phyloP scores from a whole-genome alignment of 2,888 invertebrate species.

The Achlya flavicornis region DNA sequence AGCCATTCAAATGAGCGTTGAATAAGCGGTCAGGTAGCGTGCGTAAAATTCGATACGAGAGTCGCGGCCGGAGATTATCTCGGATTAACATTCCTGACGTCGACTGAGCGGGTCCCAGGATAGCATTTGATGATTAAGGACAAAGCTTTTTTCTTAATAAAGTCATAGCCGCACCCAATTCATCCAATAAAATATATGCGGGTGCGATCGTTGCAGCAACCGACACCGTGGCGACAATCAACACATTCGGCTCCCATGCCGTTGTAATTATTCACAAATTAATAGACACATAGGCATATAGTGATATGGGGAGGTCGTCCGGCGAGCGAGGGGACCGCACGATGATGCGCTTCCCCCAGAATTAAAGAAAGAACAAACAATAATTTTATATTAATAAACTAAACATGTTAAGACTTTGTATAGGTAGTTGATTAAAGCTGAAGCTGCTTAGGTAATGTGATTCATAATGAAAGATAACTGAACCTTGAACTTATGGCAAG shows the following conservation, averaged over 20 bases:
- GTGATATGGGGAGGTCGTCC: slow-evolving; percentile 29
- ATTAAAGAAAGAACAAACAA: background rate
- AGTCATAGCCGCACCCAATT: slow-evolving; percentile 66
- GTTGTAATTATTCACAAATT: slow-evolving; percentile 70
- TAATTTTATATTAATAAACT: slow-evolving; percentile 3
- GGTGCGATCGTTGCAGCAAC: slow-evolving; percentile 55
- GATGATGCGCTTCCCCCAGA: slow-evolving; percentile 13
- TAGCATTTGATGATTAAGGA: slow-evolving; percentile 54
- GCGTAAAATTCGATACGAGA: slow-evolving; percentile 76
- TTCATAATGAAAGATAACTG: background rate
- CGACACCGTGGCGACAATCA: slow-evolving; percentile 48
- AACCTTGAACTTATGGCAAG: background rate
- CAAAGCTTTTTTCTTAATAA: slow-evolving; percentile 64
- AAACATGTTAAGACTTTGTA: background rate
- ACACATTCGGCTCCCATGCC: slow-evolving; percentile 55
- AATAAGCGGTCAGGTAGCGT: slow-evolving; percentile 77
- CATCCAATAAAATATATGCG: slow-evolving; percentile 79
- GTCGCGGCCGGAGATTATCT: slow-evolving; percentile 71
- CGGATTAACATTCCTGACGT: slow-evolving; percentile 77
- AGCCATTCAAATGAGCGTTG: slow-evolving; percentile 70
- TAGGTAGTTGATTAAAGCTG: slow-evolving; percentile 1
- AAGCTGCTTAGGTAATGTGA: background rate
- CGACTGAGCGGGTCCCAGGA: slow-evolving; percentile 52
- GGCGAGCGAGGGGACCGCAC: slow-evolving; percentile 21
- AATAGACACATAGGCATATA: slow-evolving; percentile 52